Base-by-base conservation (phyloP, 1,140 invertebrate species). In the Chymomyza costata region DNA sequence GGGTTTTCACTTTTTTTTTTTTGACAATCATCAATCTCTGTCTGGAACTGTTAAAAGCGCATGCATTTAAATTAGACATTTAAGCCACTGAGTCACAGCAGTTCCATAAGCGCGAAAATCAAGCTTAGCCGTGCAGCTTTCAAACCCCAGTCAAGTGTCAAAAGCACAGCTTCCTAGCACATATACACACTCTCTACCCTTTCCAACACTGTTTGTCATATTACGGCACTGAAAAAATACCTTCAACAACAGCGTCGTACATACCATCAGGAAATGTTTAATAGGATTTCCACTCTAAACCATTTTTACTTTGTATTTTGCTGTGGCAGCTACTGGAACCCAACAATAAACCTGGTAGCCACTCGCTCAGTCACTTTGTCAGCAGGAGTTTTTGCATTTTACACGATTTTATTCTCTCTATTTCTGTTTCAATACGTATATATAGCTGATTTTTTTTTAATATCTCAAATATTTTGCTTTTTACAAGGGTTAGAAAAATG, bases 21-120 rank as follows among this genome's bases (percentile, higher is more conserved):
- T 11, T 32, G 30, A 63, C 40, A 53, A 78, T 83, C 81, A 83
- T 83, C 80, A 83, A 83, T 83, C 80, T 83, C 69, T 83, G 81
- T 83, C 80, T 61, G 43, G 60, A 55, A 63, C 68, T 74, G 68
- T 81, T 73, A 81, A 81, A 70, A 83, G 67, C 67, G 73, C 76
- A 83, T 83, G 81, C 81, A 83, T 83, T 83, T 83, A 83, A 83
- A 83, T 83, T 83, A 83, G 74, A 82, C 81, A 83, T 83, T 83
- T 81, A 83, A 83, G 65, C 46, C 57, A 62, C 43, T 47, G 61
- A 31, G 19, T 32, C 34, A 34, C 8, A 13, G n/a, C n/a, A n/a
- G n/a, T n/a, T n/a, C n/a, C n/a, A n/a, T 3, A 13, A 28, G 14
- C n/a, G 25, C 15, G 35, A 44, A 16, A 14, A n/a, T n/a, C n/a